Evolutionary conservation across 2,888 invertebrate species (phyloP), one percentile per base, ranked within the genome.

Genomic region (Augochlorella aurata): DNA sequence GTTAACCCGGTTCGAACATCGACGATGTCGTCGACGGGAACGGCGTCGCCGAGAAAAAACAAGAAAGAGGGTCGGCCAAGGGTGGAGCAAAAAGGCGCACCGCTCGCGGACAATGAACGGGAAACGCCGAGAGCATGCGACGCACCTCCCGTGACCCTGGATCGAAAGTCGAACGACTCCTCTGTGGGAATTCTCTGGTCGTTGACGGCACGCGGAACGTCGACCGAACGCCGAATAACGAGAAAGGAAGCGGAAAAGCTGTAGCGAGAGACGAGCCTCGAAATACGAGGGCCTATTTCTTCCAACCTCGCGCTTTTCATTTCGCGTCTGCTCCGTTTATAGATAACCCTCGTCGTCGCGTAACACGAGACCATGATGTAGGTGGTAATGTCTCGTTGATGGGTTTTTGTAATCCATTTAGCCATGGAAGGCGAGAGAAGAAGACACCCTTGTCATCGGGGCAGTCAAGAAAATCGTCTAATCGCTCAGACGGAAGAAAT

Each of bases 1-100:
- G 79, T 85, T 81, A 87, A 86, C 70, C 83, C 52, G 85, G 77
- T 83, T 71, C 16, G 54, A 49, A n/a, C 29, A 50, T 45, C 69
- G 24, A 73, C 70, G 44, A 47, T 21, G 54, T 21, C 24, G 63
- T 52, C 79, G 49, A 45, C n/a, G 29, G 61, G 61, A 65, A 81
- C 61, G 63, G 49, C 21, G 45, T 58, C 21, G 7, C 18, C 16
- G 38, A 18, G 67, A 38, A 49, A 29, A 50, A 12, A 78, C 21
- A 29, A 63, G 38, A 0, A 61, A 58, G 70, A 24, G n/a, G n/a
- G 44, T 52, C 29, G 50, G 24, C 49, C 16, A 50, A 49, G 61
- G 49, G 18, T 38, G 52, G 16, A 52, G 72, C 18, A 24, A 65
- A 52, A 76, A 61, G 75, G 38, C 38, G 38, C 47, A 50, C 38